phyloP scores from a whole-genome alignment of 2,113 vertebrate species.

The Sinosuthora webbiana region DNA sequence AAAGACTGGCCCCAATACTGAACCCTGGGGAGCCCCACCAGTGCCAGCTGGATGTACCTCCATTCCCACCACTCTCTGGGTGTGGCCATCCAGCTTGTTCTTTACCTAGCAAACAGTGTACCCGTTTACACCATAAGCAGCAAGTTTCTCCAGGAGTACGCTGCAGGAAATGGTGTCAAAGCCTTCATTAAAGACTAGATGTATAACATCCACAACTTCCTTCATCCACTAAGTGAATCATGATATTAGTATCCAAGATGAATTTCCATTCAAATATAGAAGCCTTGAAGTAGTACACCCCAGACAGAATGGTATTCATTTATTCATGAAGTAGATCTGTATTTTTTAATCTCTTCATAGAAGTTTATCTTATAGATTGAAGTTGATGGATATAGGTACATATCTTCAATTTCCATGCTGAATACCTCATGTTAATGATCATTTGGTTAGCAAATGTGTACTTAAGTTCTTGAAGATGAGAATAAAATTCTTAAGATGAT shows the following conservation, averaged over 20 bases:
- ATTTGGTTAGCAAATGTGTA: neutral
- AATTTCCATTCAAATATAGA: neutral
- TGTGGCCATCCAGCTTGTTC: neutral
- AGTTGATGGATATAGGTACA: neutral
- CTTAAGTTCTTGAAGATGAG: neutral
- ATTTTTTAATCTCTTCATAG: neutral
- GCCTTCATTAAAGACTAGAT: neutral
- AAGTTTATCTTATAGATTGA: neutral
- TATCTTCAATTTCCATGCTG: neutral
- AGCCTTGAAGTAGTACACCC: neutral
- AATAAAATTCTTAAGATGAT: neutral
- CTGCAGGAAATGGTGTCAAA: neutral
- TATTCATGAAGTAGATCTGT: neutral
- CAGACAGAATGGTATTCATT: neutral
- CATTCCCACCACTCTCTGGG: neutral
- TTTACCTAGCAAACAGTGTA: neutral
- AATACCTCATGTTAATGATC: neutral
- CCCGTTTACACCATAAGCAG: no score
- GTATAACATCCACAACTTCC: neutral
- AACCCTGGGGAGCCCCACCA: neutral
- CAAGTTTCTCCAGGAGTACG: neutral
- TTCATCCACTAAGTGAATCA: neutral
- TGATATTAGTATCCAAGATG: neutral
- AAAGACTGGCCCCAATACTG: neutral
- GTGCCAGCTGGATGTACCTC: neutral